Percentiles rank a stretch among this genome's conserved stretches.
Conservation (phyloP, 2,797 vertebrate species). For the Artibeus lituratus region DNA sequence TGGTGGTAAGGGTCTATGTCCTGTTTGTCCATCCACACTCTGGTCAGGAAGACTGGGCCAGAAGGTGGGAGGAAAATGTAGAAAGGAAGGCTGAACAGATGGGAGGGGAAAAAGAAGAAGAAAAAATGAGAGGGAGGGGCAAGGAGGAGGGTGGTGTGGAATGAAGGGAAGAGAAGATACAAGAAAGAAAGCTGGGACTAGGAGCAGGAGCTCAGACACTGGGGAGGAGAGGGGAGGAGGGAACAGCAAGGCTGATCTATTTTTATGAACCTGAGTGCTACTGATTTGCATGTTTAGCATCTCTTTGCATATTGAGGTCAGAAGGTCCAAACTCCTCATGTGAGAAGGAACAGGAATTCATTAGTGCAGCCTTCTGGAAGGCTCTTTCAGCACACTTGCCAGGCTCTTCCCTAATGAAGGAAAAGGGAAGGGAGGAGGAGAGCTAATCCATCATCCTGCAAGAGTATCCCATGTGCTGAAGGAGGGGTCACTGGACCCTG, state of each 20-base stretch:
- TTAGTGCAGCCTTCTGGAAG: constrained; percentile 42
- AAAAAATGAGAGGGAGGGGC: not conserved
- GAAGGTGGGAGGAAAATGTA: not conserved
- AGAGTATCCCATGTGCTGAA: not conserved
- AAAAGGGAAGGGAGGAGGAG: not conserved
- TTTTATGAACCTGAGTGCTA: constrained; percentile 16
- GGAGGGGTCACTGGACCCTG: not conserved
- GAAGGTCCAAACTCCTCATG: constrained; percentile 23
- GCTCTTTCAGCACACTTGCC: not conserved
- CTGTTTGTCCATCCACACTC: not conserved
- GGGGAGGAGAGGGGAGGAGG: not conserved
- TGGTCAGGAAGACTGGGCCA: not conserved
- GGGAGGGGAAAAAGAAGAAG: not conserved
- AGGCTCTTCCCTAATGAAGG: not conserved
- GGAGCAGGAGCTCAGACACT: not conserved
- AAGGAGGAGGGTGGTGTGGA: not conserved
- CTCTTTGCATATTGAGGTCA: constrained; percentile 57
- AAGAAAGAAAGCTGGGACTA: not conserved
- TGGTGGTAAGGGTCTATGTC: not conserved
- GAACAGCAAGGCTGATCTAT: not conserved
- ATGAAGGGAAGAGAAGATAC: not conserved
- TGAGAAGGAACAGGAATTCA: constrained; percentile 40
- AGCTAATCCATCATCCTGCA: rapidly evolving
- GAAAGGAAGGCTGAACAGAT: not conserved
- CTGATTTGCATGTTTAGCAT: constrained; percentile 38